Conservation (phyloP, 2,113 vertebrate species). For the Seriola quinqueradiata region DNA sequence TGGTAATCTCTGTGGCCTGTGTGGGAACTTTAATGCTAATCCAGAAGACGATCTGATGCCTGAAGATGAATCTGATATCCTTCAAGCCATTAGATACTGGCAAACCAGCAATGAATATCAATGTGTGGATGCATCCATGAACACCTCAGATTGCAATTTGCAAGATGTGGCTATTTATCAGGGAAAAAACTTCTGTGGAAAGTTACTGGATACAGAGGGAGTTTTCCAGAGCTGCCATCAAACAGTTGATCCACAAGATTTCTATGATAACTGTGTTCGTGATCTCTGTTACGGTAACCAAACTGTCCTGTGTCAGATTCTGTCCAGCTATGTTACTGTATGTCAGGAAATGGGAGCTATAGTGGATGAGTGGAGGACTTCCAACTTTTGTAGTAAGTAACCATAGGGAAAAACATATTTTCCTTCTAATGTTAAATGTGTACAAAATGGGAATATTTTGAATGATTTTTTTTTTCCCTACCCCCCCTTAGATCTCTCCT, state of each 20-base stretch:
- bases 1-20: constrained; percentile 64
- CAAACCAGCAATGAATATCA: constrained; percentile 19
- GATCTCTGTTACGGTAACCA: constrained; percentile 63
- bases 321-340: constrained; percentile 60
- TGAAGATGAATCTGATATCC: constrained; percentile 3
- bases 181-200: constrained; percentile 49
- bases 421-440: background rate
- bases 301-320: constrained; percentile 48
- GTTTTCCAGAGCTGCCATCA: constrained; percentile 67
- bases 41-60: constrained; percentile 34
- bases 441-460: background rate
- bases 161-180: constrained; percentile 29
- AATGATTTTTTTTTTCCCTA: background rate
- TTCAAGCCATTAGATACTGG: constrained; percentile 38
- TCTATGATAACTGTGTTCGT: constrained; percentile 68
- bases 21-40: constrained; percentile 70
- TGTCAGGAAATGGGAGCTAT: constrained; percentile 60
- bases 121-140: constrained; percentile 37
- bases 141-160: constrained; percentile 10
- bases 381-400: constrained; percentile 61
- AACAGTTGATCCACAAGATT: constrained; percentile 49
- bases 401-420: background rate
- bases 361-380: constrained; percentile 64
- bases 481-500: constrained; percentile 21
- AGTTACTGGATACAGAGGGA: constrained; percentile 46